phyloP scores from a whole-genome alignment of 2,797 vertebrate species.

The Gymnocypris eckloni region DNA sequence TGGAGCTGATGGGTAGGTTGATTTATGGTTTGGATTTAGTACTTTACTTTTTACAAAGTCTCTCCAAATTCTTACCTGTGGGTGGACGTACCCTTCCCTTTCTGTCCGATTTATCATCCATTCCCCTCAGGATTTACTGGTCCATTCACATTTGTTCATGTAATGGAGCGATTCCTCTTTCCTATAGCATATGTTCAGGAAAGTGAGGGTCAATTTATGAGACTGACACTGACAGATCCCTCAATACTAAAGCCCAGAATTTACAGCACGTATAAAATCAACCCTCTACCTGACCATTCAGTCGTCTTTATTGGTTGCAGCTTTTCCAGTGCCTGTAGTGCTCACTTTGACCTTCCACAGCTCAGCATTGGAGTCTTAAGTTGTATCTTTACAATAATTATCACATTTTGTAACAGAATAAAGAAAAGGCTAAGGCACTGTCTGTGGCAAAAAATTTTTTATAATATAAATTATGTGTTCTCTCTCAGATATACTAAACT shows the following conservation, averaged over 20 bases:
- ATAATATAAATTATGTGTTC: neutral
- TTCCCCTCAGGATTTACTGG: conserved; percentile 39
- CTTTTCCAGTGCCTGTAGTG: conserved; percentile 14
- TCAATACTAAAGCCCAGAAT: conserved; percentile 44
- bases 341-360: conserved; percentile 21
- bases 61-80: neutral
- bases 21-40: neutral
- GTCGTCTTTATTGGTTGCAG: conserved; percentile 34
- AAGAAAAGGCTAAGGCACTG: conserved; percentile 12
- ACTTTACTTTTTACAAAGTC: conserved; percentile 5
- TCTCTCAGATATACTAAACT: neutral
- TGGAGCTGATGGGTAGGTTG: neutral
- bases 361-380: conserved; percentile 9
- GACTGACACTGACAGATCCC: conserved; percentile 45
- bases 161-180: conserved; percentile 52
- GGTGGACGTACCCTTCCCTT: neutral
- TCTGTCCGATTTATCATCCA: conserved; percentile 1
- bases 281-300: conserved; percentile 37
- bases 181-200: conserved; percentile 42
- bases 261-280: conserved; percentile 45
- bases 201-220: conserved; percentile 52
- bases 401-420: conserved; percentile 5
- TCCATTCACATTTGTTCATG: conserved; percentile 48
- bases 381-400: conserved; percentile 26
- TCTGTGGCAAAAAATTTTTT: neutral